These are phyloP conservation scores for Steinernema hermaphroditum DNA, from an alignment of 2,888 invertebrate species.

Conservation along the genomic window DNA sequence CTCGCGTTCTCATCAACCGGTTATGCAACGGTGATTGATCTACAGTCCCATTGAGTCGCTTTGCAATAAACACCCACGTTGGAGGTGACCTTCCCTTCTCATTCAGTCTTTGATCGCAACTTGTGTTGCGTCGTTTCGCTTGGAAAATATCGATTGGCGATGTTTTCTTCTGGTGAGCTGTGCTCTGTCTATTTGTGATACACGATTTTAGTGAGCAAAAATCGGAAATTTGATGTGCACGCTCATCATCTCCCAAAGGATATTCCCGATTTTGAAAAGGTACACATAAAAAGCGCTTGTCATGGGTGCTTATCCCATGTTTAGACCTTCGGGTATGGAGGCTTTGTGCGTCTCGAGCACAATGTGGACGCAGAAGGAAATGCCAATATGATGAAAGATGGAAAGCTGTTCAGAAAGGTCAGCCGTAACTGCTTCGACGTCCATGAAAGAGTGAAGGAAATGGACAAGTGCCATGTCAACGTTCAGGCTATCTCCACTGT, in stretches of 20 bases:
- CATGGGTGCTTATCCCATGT: slow-evolving; percentile 26
- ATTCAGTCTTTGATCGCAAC: too few relatives aligned
- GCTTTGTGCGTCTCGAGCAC: slow-evolving; percentile 70
- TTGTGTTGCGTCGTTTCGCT: too few relatives aligned
- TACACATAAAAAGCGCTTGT: slow-evolving; percentile 41
- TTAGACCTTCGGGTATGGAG: slow-evolving; percentile 71
- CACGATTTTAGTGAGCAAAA: slow-evolving; percentile 39
- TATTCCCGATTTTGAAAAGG: slow-evolving; percentile 71
- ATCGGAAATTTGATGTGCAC: slow-evolving; percentile 71
- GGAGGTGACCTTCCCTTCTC: too few relatives aligned
- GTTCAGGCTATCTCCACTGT: slow-evolving; percentile 72
- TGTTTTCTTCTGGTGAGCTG: slow-evolving; percentile 26
- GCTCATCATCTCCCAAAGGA: slow-evolving; percentile 71
- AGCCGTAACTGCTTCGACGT: slow-evolving; percentile 71
- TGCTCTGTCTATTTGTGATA: too few relatives aligned
- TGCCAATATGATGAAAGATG: slow-evolving; percentile 70
- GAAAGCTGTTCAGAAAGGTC: slow-evolving; percentile 70
- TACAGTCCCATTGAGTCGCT: too few relatives aligned
- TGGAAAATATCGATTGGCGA: neutral
- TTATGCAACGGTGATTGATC: too few relatives aligned
- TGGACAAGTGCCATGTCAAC: slow-evolving; percentile 70
- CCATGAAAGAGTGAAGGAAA: slow-evolving; percentile 69
- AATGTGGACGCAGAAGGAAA: slow-evolving; percentile 54
- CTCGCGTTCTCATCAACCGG: too few relatives aligned
- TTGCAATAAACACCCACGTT: too few relatives aligned